Percentiles rank a stretch among this genome's conserved stretches.
phyloP scores from a whole-genome alignment of 2,797 vertebrate genomes.

The Platyrinchus mystaceus region DNA sequence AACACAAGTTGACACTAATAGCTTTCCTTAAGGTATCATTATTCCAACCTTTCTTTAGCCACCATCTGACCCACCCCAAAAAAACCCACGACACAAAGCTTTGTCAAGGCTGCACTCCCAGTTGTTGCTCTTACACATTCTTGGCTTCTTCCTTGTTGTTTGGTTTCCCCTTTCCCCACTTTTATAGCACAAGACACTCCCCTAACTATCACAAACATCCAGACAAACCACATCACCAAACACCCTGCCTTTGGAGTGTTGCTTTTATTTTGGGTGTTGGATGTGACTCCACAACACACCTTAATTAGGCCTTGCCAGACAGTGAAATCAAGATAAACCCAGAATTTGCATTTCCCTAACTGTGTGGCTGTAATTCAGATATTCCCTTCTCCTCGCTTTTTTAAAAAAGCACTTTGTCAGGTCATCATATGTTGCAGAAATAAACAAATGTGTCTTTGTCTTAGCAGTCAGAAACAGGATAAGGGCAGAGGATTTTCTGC shows the following conservation, averaged over 20 bases:
- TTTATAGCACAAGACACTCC: not conserved
- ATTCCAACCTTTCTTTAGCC: not conserved
- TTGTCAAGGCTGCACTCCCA: not conserved
- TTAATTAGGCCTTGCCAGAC: not conserved
- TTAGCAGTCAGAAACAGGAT: not conserved
- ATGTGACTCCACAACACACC: not conserved
- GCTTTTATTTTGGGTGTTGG: not conserved
- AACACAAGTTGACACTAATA: not conserved
- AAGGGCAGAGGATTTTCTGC: not conserved
- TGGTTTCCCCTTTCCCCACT: not conserved
- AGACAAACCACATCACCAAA: not conserved
- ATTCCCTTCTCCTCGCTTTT: not conserved
- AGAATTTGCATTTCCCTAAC: not conserved
- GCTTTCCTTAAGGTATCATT: not conserved
- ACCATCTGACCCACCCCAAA: not conserved
- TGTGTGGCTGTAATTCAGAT: not conserved
- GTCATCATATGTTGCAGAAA: not conserved
- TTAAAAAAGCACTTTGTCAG: not conserved
- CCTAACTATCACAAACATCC: not conserved
- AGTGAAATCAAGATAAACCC: not conserved
- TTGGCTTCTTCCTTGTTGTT: not conserved
- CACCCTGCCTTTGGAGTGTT: not conserved
- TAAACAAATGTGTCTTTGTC: not conserved
- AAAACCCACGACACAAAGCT: accelerated
- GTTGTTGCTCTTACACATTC: not conserved